Percentiles rank a stretch among this genome's conserved stretches.
These are phyloP conservation scores for Lottia scabra DNA, from an alignment of 2,888 invertebrate species.

Conservation along the genomic window DNA sequence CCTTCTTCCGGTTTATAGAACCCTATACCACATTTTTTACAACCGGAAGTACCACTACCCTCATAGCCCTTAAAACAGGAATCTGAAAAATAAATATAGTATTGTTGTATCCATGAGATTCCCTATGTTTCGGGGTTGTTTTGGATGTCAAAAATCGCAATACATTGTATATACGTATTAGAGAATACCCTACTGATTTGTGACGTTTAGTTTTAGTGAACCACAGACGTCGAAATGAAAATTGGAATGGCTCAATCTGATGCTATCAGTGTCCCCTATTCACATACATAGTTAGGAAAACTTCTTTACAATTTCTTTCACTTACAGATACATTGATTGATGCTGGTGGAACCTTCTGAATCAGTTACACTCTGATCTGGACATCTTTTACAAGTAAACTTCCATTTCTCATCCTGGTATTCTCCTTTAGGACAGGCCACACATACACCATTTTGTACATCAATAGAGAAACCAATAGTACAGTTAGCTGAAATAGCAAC, in stretches of 20 bases:
- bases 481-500: neutral
- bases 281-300: no score
- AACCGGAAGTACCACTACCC: constrained; percentile 3
- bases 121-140: no score
- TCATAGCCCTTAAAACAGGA: neutral
- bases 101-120: no score
- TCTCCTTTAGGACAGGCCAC: constrained; percentile 2
- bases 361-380: neutral
- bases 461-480: neutral
- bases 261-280: no score
- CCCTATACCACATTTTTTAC: constrained; percentile 21
- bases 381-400: constrained; percentile 13
- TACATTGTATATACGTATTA: no score
- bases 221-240: no score
- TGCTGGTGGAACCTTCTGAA: neutral
- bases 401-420: constrained; percentile 10
- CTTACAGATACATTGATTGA: constrained; percentile 16
- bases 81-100: neutral
- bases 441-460: constrained; percentile 5
- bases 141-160: no score
- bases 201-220: no score
- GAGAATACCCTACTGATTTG: no score
- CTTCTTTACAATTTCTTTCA: no score
- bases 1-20: constrained; percentile 22
- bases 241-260: no score